Evolutionary conservation across 2,888 invertebrate species (phyloP).

Genomic region (Cantharis rustica): DNA sequence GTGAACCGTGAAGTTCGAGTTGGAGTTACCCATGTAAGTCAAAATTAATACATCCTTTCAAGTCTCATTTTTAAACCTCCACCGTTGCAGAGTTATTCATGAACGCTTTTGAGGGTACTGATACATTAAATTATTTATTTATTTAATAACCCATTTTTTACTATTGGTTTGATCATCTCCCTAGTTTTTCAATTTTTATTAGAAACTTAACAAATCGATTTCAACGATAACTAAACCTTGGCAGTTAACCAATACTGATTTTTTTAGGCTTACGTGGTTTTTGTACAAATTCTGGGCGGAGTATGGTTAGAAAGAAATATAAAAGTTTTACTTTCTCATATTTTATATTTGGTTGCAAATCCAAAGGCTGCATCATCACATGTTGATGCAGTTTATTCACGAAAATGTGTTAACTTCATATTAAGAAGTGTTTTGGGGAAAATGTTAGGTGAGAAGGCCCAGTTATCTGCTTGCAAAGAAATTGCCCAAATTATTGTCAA

Average conservation of each 20-base stretch:
- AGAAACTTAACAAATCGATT: too few relatives aligned
- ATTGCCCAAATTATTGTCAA: conserved; percentile 89
- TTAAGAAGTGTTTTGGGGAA: conserved; percentile 89
- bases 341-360: conserved; percentile 91
- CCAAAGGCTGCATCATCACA: conserved; percentile 95
- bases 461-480: conserved; percentile 93
- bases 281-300: conserved; percentile 91
- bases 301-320: conserved; percentile 95
- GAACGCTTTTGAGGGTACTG: too few relatives aligned
- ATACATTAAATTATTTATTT: too few relatives aligned
- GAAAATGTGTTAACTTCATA: conserved; percentile 96
- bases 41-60: not conserved
- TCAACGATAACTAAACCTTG: too few relatives aligned
- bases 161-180: too few relatives aligned
- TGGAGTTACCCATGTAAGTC: conserved; percentile 92
- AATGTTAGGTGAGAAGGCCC: conserved; percentile 96
- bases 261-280: conserved; percentile 89
- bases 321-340: conserved; percentile 82
- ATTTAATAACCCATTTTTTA: too few relatives aligned
- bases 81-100: too few relatives aligned
- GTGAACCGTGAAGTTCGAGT: conserved; percentile 96
- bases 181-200: too few relatives aligned
- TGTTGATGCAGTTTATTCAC: conserved; percentile 96
- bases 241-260: conserved; percentile 23
- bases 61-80: too few relatives aligned